Evolutionary conservation across 2,888 invertebrate genomes (phyloP).

Genomic region (Margaritifera margaritifera): DNA sequence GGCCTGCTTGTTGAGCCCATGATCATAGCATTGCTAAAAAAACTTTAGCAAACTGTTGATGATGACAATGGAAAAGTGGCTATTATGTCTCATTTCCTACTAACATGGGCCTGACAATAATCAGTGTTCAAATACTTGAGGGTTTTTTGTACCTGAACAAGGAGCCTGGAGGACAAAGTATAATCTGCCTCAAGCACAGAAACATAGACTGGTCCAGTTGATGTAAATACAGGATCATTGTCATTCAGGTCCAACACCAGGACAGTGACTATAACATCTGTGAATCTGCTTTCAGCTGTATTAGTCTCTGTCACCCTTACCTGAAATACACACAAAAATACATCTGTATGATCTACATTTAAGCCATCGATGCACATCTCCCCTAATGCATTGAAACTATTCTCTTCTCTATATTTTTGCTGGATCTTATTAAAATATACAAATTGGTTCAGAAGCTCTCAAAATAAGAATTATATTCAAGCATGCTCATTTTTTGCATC

Average conservation of each 20-base stretch:
- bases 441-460: too few relatives aligned
- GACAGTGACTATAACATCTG: conserved; percentile 37
- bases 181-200: conserved; percentile 38
- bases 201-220: conserved; percentile 25
- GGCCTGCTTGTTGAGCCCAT: background rate
- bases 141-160: conserved; percentile 3
- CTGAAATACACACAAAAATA: conserved; percentile 25
- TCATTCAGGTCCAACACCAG: conserved; percentile 59
- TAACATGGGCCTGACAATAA: background rate
- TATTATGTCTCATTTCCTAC: background rate
- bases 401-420: too few relatives aligned
- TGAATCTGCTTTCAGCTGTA: conserved; percentile 31
- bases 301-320: conserved; percentile 52
- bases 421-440: too few relatives aligned
- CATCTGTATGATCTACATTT: background rate
- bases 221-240: conserved; percentile 53
- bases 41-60: background rate
- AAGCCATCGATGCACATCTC: too few relatives aligned
- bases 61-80: too few relatives aligned
- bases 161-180: conserved; percentile 10
- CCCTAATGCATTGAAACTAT: too few relatives aligned
- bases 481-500: too few relatives aligned
- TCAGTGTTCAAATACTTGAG: background rate
- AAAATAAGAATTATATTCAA: too few relatives aligned
- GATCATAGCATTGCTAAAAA: background rate